A percentile compares a stretch with the other conserved stretches of the same genome.
Conservation (phyloP, 2,888 invertebrate genomes). For the Cataglyphis livida region DNA sequence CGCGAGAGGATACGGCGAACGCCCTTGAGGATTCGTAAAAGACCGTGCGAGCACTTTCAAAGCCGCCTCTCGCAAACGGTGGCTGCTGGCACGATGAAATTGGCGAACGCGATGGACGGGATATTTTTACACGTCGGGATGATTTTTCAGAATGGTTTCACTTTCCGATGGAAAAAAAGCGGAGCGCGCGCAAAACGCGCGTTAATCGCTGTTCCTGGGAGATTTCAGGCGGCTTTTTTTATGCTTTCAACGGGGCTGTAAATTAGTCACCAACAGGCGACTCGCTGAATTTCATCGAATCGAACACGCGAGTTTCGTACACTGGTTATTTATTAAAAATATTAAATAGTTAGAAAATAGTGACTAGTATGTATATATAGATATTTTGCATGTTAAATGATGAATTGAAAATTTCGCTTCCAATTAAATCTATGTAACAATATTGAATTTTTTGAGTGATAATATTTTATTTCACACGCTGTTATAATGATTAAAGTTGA, state of each 20-base stretch:
- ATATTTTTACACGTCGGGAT: conserved; percentile 1
- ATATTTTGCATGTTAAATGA: neutral
- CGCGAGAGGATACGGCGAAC: conserved; percentile 20
- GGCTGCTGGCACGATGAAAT: conserved; percentile 23
- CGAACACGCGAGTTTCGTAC: neutral
- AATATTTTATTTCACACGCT: neutral
- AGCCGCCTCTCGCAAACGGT: conserved; percentile 12
- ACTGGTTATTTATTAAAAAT: neutral
- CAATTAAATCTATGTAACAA: conserved; percentile 15
- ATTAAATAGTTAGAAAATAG: conserved; percentile 11
- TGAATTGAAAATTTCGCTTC: conserved; percentile 14
- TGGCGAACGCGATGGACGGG: conserved; percentile 36
- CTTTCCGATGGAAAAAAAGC: conserved; percentile 25
- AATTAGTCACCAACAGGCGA: conserved; percentile 16
- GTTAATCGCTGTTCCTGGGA: neutral
- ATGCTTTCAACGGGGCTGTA: neutral
- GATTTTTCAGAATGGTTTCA: conserved; percentile 22
- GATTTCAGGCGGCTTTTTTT: neutral
- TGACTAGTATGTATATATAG: neutral
- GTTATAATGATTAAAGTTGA: conserved; percentile 6
- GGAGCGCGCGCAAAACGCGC: neutral
- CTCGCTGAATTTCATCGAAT: neutral
- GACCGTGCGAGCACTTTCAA: conserved; percentile 36
- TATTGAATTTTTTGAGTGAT: neutral
- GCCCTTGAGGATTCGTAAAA: conserved; percentile 54